These are phyloP conservation scores for Globicephala melas DNA, from an alignment of 2,113 vertebrate species.

Conservation along the genomic window DNA sequence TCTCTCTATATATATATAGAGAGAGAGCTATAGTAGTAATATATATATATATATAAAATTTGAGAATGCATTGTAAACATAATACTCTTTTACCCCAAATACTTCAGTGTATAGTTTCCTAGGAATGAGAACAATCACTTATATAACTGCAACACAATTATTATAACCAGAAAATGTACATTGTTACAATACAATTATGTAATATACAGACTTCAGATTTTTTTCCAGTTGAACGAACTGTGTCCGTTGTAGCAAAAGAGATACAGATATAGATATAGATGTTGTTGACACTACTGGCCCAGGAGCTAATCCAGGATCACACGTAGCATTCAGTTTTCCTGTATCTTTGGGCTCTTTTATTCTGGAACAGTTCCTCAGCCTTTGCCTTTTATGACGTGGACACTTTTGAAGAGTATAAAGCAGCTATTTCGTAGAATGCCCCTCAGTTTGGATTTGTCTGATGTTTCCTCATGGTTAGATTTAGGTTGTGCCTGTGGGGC, in stretches of 20 bases:
- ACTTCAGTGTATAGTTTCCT: not conserved
- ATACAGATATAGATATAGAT: not conserved
- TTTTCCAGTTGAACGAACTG: not conserved
- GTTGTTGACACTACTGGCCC: not conserved
- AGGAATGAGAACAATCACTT: not conserved
- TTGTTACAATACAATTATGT: not conserved
- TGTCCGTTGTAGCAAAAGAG: not conserved
- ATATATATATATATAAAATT: no score
- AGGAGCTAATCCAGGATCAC: not conserved
- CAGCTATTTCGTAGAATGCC: not conserved
- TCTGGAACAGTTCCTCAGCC: not conserved
- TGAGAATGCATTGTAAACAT: not conserved
- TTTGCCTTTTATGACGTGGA: not conserved
- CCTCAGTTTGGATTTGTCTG: not conserved
- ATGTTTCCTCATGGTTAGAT: not conserved
- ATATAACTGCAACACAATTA: not conserved
- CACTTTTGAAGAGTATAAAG: not conserved
- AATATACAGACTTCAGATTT: not conserved
- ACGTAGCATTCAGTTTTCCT: not conserved
- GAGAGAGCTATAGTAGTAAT: no score
- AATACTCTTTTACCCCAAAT: not conserved
- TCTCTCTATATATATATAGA: not conserved
- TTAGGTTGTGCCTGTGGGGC: not conserved
- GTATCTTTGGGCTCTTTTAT: not conserved
- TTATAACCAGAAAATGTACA: conserved; percentile 22